Percentiles rank a stretch among this genome's conserved stretches.
These are phyloP conservation scores for Timema podura DNA, from an alignment of 2,888 invertebrate species.

Conservation along the genomic window DNA sequence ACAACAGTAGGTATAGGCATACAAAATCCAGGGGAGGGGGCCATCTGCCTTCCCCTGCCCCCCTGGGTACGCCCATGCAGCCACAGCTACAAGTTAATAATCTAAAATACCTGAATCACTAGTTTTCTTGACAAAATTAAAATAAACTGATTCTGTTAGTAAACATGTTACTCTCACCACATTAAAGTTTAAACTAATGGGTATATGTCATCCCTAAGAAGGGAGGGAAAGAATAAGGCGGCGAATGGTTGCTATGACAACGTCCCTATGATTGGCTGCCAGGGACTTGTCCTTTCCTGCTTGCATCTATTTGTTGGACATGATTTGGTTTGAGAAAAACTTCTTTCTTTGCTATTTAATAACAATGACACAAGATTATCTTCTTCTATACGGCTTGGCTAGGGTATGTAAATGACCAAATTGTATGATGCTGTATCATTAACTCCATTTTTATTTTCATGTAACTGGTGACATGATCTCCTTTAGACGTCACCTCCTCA, in stretches of 20 bases:
- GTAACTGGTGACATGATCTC: neutral
- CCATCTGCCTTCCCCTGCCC: too few species aligned
- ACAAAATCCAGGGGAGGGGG: too few species aligned
- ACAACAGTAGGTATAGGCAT: too few species aligned
- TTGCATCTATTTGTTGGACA: neutral
- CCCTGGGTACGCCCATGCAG: too few species aligned
- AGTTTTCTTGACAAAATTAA: neutral
- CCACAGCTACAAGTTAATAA: neutral
- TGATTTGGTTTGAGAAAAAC: neutral
- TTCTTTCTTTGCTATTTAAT: neutral
- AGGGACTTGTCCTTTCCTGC: neutral
- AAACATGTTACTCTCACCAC: neutral
- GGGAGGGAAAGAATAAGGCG: too few species aligned
- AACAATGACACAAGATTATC: neutral
- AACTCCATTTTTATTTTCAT: neutral
- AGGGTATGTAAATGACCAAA: neutral
- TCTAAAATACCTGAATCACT: neutral
- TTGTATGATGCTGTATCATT: neutral
- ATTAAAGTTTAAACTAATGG: neutral
- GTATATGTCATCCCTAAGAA: too few species aligned
- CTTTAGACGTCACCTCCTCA: conserved; percentile 4
- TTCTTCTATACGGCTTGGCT: neutral
- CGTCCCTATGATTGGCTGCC: neutral
- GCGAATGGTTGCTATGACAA: neutral
- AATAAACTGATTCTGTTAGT: neutral